Evolutionary conservation across 1,140 invertebrate genomes (phyloP), one percentile per base, ranked within the genome.

Genomic region (Drosophila navojoa): DNA sequence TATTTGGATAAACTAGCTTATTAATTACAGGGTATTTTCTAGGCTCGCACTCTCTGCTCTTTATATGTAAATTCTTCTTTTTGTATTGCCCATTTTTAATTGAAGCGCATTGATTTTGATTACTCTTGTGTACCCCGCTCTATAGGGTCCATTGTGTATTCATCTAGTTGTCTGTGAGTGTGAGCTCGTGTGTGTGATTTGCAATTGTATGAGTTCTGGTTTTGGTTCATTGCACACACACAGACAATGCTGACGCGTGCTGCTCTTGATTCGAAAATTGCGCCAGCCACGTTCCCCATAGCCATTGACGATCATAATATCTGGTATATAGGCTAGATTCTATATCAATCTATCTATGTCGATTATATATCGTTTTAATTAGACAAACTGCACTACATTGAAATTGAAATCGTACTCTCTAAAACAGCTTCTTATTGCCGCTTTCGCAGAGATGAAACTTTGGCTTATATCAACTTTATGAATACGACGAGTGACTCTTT

Each of bases 91-190:
- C 70, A 70, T 62, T 87, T 71, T 87, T 77, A 89, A 87, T 89
- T 87, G 79, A 77, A 61, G 59, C 55, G 82, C 82, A 87, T 87
- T 86, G 84, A 89, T 89, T 87, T 89, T 74, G 84, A 87, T 87
- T 79, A 57, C 42, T 63, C 27, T 70, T 74, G 53, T 74, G 64
- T 64, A 73, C 59, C 47, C 57, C 38, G 29, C 63, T 49, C 66
- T 72, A 76, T 79, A 61, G 10, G 40, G 62, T 42, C 13, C 61
- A 79, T 67, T 79, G 72, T 78, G 29, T 49, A 27, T 55, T 42
- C n/a, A 19, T 42, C 15, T 38, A 42, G 42, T 16, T 61, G 53
- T 64, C 50, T 50, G 68, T 62, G 38, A 35, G 19, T 69, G 59
- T 64, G 32, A 60, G 72, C 57, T 52, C 57, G 38, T 52, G 11